A percentile compares a stretch with the other conserved stretches of the same genome.
phyloP scores from a whole-genome alignment of 2,113 vertebrate species.

The Glaucidium brasilianum region DNA sequence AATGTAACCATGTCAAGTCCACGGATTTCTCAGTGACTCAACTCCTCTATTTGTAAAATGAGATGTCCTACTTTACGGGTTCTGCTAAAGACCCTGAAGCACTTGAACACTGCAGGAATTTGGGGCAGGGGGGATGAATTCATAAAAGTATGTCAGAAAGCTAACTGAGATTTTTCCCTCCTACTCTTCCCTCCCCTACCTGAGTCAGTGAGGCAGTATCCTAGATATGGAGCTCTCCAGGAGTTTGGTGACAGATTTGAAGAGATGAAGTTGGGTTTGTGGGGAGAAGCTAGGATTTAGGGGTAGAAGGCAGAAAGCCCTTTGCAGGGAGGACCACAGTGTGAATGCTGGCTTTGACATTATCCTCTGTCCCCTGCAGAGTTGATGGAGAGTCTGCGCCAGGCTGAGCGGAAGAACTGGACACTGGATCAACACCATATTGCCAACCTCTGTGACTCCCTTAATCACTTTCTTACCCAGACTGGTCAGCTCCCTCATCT shows the following conservation, averaged over 20 bases:
- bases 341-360: background rate
- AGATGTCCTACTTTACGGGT: background rate
- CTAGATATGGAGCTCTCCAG: background rate
- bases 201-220: background rate
- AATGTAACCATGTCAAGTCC: fast-evolving
- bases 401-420: constrained; percentile 84
- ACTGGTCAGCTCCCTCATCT: constrained; percentile 79
- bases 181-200: background rate
- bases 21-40: background rate
- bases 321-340: background rate
- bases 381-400: constrained; percentile 82
- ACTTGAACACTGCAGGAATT: background rate
- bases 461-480: constrained; percentile 82
- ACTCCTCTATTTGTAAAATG: background rate
- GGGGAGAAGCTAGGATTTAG: background rate
- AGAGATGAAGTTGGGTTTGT: background rate
- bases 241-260: background rate
- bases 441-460: constrained; percentile 82
- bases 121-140: background rate
- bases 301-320: background rate
- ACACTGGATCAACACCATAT: constrained; percentile 83
- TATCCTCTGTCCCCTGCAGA: constrained; percentile 49
- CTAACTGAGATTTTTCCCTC: background rate
- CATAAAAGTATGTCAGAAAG: background rate
- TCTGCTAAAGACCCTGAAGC: background rate